Percentiles rank a stretch among this genome's conserved stretches.
These are phyloP conservation scores for Gulo gulo DNA, from an alignment of 2,113 vertebrate species.

Conservation along the genomic window DNA sequence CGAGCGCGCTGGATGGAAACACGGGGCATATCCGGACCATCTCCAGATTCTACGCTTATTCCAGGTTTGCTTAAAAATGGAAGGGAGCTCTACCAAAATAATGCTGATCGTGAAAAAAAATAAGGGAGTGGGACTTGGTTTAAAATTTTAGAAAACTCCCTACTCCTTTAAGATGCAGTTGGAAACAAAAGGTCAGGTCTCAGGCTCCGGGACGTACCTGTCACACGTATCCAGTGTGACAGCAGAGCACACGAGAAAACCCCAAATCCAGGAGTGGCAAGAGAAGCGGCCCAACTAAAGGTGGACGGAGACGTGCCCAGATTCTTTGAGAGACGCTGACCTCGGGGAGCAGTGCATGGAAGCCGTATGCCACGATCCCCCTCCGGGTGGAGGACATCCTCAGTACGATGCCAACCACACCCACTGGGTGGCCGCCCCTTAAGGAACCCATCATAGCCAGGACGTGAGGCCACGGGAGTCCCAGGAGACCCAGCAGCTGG, in stretches of 20 bases:
- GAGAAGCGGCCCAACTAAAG: neutral
- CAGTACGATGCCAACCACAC: neutral
- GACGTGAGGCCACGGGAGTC: neutral
- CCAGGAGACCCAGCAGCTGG: fast-evolving
- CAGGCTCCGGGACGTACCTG: neutral
- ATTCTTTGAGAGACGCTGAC: fast-evolving
- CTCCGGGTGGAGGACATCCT: fast-evolving
- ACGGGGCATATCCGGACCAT: neutral
- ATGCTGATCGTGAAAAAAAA: neutral
- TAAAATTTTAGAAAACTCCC: neutral
- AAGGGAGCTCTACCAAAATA: neutral
- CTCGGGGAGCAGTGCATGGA: fast-evolving
- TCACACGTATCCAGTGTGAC: neutral
- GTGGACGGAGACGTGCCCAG: fast-evolving
- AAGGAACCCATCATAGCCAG: fast-evolving
- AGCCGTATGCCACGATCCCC: fast-evolving
- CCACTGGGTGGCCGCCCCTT: neutral
- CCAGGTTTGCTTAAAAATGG: neutral
- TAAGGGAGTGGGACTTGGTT: neutral
- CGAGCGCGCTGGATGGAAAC: neutral
- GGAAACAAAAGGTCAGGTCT: neutral
- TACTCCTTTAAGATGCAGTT: neutral
- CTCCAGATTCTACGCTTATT: neutral
- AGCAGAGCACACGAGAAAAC: neutral
- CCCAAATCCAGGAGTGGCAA: too few species aligned